Conservation (phyloP, 2,113 vertebrate species). For the Callaeas wilsoni region DNA sequence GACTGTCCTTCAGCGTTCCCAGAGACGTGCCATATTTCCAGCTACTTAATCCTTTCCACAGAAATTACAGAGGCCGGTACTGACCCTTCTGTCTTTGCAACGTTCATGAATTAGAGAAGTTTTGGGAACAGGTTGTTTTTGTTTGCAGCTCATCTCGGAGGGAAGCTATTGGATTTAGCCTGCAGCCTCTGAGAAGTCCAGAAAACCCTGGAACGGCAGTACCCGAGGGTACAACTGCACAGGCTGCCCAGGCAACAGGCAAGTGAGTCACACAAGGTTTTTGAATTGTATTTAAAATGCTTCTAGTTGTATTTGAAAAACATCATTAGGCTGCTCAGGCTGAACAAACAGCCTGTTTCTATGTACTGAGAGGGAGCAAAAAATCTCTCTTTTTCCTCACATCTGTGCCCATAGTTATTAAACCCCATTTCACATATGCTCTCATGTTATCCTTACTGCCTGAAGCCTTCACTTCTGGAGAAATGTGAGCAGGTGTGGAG, state of each 20-base stretch:
- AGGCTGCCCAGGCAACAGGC: neutral
- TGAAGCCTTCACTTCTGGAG: neutral
- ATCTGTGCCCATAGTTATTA: neutral
- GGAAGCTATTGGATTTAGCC: neutral
- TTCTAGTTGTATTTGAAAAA: neutral
- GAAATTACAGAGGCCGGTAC: rapidly evolving
- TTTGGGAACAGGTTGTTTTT: neutral
- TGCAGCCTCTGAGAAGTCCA: neutral
- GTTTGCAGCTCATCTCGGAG: neutral
- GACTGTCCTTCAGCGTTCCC: neutral
- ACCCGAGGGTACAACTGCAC: neutral
- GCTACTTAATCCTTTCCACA: neutral
- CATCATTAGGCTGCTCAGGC: neutral
- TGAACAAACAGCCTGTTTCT: neutral
- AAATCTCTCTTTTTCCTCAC: neutral
- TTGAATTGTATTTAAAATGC: neutral
- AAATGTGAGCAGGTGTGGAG: neutral
- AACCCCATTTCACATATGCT: neutral
- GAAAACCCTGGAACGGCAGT: neutral
- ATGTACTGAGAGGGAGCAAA: neutral
- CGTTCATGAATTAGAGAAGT: rapidly evolving
- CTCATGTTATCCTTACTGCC: neutral
- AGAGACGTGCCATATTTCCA: rapidly evolving
- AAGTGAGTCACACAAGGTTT: neutral
- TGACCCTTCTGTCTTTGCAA: neutral